Evolutionary conservation across 1,140 invertebrate species (phyloP).

Genomic region (Lanistes nyassanus): DNA sequence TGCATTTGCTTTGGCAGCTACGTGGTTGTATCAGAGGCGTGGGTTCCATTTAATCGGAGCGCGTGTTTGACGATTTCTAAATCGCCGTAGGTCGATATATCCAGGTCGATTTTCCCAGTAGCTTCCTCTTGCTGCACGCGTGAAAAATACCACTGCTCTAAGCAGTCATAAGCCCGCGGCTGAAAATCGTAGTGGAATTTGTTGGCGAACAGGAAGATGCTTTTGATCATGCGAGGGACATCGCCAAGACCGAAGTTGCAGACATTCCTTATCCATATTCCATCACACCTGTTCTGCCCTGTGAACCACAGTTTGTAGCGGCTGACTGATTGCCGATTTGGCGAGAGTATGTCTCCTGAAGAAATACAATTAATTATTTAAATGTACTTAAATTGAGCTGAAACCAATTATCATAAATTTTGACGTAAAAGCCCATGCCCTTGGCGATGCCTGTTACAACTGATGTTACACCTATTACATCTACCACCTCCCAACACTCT

Average conservation of each 20-base stretch:
- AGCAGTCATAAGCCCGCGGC: conserved; percentile 16
- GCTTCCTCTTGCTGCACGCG: background rate
- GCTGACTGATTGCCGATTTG: conserved; percentile 19
- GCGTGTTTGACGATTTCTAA: conserved; percentile 28
- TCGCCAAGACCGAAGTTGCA: conserved; percentile 56
- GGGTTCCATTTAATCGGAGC: background rate
- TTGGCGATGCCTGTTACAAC: too few relatives aligned
- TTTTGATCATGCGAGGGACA: conserved; percentile 25
- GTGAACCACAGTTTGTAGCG: conserved; percentile 49
- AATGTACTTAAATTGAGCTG: too few relatives aligned
- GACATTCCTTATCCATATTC: conserved; percentile 39
- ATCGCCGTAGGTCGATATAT: conserved; percentile 27
- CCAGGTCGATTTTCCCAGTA: background rate
- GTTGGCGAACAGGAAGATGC: conserved; percentile 24
- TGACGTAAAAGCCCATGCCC: too few relatives aligned
- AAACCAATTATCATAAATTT: too few relatives aligned
- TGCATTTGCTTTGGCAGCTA: too few relatives aligned
- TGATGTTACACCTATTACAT: too few relatives aligned
- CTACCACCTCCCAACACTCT: too few relatives aligned
- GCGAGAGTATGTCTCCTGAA: background rate
- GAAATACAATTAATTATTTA: background rate
- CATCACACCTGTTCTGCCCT: conserved; percentile 21
- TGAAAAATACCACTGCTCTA: conserved; percentile 24
- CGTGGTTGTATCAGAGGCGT: too few relatives aligned
- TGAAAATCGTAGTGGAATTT: conserved; percentile 20